A percentile compares a stretch with the other conserved stretches of the same genome.
Evolutionary conservation across 1,140 invertebrate species (phyloP).

Genomic region (Ceratitis capitata): DNA sequence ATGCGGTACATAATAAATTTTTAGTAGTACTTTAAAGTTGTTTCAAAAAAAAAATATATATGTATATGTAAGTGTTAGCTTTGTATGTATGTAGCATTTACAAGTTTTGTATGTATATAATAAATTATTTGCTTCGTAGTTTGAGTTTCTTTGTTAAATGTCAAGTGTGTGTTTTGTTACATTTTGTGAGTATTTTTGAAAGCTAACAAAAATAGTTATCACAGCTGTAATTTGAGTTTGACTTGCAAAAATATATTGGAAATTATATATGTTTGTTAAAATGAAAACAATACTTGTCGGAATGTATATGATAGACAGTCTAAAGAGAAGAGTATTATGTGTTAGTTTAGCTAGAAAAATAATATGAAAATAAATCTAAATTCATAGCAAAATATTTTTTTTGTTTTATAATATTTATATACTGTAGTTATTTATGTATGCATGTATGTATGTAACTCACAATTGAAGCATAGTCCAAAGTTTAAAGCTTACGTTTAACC

Average conservation of each 20-base stretch:
- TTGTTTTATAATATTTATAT: neutral
- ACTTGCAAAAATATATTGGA: slow-evolving; percentile 14
- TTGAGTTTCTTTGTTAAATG: neutral
- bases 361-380: neutral
- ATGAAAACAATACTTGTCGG: neutral
- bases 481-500: slow-evolving; percentile 34
- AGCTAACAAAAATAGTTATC: slow-evolving; percentile 31
- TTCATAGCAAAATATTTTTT: neutral
- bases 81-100: neutral
- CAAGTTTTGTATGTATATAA: neutral
- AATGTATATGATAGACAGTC: neutral
- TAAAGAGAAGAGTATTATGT: neutral
- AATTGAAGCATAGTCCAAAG: neutral
- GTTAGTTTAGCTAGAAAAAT: neutral
- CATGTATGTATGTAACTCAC: neutral
- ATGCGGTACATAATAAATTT: neutral
- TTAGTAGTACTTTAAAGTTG: neutral
- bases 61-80: neutral
- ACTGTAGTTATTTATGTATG: neutral
- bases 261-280: neutral
- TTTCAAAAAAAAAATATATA: neutral
- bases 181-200: neutral
- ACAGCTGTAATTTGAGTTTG: slow-evolving; percentile 33
- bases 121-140: neutral
- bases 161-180: neutral